Evolutionary conservation across 2,797 vertebrate species (phyloP), one percentile per base, ranked within the genome.

Genomic region (Sternarchorhynchus goeldii): DNA sequence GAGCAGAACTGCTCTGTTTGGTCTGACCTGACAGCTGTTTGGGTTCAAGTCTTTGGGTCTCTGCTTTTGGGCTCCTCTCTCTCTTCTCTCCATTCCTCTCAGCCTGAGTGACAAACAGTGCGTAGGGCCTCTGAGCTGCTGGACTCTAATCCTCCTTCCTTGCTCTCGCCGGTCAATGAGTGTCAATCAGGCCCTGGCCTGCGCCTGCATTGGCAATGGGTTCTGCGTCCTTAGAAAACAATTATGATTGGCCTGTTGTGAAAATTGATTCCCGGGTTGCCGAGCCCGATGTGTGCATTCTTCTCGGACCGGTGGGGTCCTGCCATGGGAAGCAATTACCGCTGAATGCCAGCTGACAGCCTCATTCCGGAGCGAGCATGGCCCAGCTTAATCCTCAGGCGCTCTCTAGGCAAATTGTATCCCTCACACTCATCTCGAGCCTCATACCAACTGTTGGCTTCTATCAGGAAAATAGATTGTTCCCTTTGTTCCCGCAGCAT

Each of bases 321-420:
- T 96, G 95, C 95, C 95, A 95, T 96, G 96, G 96, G 96, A 98
- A 96, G 96, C 95, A 97, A 98, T 98, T 98, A 97, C 93, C 81
- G 92, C 95, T 94, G 92, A 94, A 96, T 96, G 94, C 95, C 96
- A 97, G 95, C 95, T 98, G 96, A 98, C 96, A 97, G 95, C 92
- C 95, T 92, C 91, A 92, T 95, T 95, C 94, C 88, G 91, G 92
- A 91, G 94, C 93, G 95, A 96, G 93, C 89, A 89, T 91, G 91
- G 93, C 92, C 94, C 91, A 93, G 93, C 93, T 94, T 93, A 95
- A 88, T 96, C 96, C 96, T 95, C 94, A 84, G 95, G 96, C 96
- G 93, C 94, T 96, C 96, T 96, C 96, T 95, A 96, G 96, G 96
- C 96, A 97, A 97, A 97, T 96, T 94, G 94, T 94, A 94, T 96